Conservation (phyloP, 2,888 invertebrate genomes). For the Drosophila barbarae region DNA sequence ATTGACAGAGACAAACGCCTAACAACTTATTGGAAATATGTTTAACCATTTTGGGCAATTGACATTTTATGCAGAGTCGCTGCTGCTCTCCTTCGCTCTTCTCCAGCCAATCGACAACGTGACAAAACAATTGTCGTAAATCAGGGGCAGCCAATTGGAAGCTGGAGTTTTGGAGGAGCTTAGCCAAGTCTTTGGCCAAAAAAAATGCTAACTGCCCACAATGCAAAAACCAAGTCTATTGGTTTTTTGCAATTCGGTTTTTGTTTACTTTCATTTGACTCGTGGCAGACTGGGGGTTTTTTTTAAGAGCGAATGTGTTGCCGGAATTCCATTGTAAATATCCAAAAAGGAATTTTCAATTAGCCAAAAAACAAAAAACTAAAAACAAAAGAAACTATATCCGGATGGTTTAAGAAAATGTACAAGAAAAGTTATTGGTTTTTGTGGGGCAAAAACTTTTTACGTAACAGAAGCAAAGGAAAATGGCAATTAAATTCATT, state of each 20-base stretch:
- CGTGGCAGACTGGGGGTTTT: constrained; percentile 52
- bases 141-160: constrained; percentile 49
- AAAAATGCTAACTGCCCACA: constrained; percentile 48
- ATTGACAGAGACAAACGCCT: constrained; percentile 64
- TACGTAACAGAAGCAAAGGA: not conserved
- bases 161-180: constrained; percentile 14
- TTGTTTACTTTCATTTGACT: constrained; percentile 67
- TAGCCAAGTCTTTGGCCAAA: constrained; percentile 31
- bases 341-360: constrained; percentile 46
- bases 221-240: constrained; percentile 36
- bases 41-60: constrained; percentile 73
- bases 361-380: constrained; percentile 21
- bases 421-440: constrained; percentile 6
- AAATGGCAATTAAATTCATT: no score
- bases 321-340: constrained; percentile 44
- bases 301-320: constrained; percentile 10
- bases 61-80: constrained; percentile 52
- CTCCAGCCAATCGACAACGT: constrained; percentile 59
- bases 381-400: constrained; percentile 2
- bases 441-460: not conserved
- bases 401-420: constrained; percentile 14
- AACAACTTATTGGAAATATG: constrained; percentile 74
- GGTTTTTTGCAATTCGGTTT: constrained; percentile 12
- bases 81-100: constrained; percentile 9
- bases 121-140: constrained; percentile 75